These are phyloP conservation scores for Drosophila pseudotakahashii DNA, from an alignment of 2,888 invertebrate species.

Conservation along the genomic window DNA sequence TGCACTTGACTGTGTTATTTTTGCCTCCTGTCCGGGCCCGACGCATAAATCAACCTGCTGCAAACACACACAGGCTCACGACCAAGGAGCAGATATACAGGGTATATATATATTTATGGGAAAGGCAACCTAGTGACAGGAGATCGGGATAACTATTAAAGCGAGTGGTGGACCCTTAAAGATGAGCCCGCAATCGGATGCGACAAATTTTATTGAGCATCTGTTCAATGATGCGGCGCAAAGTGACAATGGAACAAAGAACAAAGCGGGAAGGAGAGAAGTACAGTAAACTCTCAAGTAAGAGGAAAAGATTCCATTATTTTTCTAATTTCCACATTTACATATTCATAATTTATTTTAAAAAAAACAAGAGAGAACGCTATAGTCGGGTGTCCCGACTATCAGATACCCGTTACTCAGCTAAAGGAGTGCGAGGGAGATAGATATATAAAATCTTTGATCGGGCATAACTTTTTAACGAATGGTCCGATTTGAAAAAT, in stretches of 20 bases:
- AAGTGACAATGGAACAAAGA: not conserved
- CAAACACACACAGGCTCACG: constrained; percentile 31
- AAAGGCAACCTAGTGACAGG: constrained; percentile 36
- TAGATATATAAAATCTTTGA: too few species aligned
- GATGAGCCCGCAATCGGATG: constrained; percentile 42
- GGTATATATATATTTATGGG: not conserved
- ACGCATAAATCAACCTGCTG: constrained; percentile 71
- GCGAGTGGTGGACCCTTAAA: constrained; percentile 53
- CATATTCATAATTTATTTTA: not conserved
- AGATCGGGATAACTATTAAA: constrained; percentile 51
- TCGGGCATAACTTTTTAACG: too few species aligned
- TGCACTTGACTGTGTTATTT: constrained; percentile 79
- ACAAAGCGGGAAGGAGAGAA: not conserved
- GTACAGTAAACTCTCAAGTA: not conserved
- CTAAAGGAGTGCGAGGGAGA: too few species aligned
- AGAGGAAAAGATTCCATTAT: not conserved
- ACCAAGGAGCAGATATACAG: constrained; percentile 23
- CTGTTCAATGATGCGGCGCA: constrained; percentile 46
- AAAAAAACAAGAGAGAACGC: too few species aligned
- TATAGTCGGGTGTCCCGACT: too few species aligned
- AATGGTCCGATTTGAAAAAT: too few species aligned
- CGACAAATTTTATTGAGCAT: constrained; percentile 67
- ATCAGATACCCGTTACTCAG: too few species aligned
- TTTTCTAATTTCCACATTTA: not conserved
- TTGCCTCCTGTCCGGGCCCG: constrained; percentile 55